Conservation (phyloP, 2,888 invertebrate species). For the Drosophila koepferae region DNA sequence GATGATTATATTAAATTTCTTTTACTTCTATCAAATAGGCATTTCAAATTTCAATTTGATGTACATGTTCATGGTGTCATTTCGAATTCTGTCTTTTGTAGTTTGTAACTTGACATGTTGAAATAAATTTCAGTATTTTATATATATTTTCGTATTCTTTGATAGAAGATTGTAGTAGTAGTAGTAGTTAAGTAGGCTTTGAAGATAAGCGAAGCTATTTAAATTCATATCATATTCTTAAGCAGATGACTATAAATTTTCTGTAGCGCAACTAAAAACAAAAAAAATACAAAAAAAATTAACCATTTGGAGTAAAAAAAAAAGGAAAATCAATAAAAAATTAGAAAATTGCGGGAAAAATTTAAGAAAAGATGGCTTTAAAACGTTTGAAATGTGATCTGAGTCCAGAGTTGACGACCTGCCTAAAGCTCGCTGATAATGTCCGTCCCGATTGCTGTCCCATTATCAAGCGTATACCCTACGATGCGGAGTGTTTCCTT, state of each 20-base stretch:
- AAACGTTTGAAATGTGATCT: conserved; percentile 60
- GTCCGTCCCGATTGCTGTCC: conserved; percentile 71
- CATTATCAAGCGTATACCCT: conserved; percentile 55
- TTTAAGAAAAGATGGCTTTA: conserved; percentile 34
- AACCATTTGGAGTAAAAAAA: background rate
- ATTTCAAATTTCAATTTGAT: background rate
- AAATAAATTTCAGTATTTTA: conserved; percentile 1
- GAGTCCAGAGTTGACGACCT: conserved; percentile 57
- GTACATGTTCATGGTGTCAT: background rate
- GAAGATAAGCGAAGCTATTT: background rate
- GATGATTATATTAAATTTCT: too few species aligned
- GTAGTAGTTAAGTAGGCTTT: conserved; percentile 33
- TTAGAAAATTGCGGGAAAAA: background rate
- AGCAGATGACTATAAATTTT: conserved; percentile 39
- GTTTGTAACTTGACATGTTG: background rate
- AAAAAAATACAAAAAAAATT: conserved; percentile 22
- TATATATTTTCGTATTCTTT: background rate
- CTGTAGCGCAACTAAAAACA: conserved; percentile 21
- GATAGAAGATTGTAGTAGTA: background rate
- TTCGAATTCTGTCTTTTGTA: background rate
- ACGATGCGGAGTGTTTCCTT: conserved; percentile 60
- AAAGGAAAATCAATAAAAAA: background rate
- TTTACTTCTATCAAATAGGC: background rate
- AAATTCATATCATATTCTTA: conserved; percentile 9
- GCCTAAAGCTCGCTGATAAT: conserved; percentile 44